Evolutionary conservation across 2,113 vertebrate genomes (phyloP), one percentile per base, ranked within the genome.

Genomic region (Periophthalmodon schlosseri): DNA sequence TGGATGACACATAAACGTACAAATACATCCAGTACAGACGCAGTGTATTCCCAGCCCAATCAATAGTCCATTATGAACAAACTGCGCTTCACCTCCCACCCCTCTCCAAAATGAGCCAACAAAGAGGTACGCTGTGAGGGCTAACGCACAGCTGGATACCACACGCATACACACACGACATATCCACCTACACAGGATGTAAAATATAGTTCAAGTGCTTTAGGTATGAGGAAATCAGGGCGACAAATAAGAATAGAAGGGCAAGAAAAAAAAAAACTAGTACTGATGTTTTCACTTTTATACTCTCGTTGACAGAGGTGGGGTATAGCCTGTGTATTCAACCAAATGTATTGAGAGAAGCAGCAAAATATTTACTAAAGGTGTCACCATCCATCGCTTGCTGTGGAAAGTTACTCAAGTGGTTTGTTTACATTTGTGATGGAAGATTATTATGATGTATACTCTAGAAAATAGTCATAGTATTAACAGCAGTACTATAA

Each of bases 41-140:
- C 92, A 92, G 87, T 92, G 94, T 92, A 93, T 95, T 94, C 82
- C 73, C 93, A 90, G 92, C 93, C 93, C 94, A 93, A 96, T 96
- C 96, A 96, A 95, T 96, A 96, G 95, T 95, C 94, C 95, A 96
- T 96, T 96, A 96, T 96, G 95, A 94, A 92, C 94, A 90, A 94
- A 94, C 94, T 91, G 87, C 93, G 93, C 91, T 90, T 95, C 91
- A 91, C 90, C 91, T 91, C 92, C 89, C 87, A 85, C 93, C 91
- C 89, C 84, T 87, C 76, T 90, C 90, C 90, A 88, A 93, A 63
- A 91, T 89, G 70, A 82, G 86, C 80, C 90, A 91, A 94, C 92
- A 93, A 94, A 93, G 91, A 87, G 87, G 52, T 86, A 79, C 91
- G 93, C 90, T 93, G 92, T 92, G 73, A 73, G 73, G 81, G 74